phyloP scores from a whole-genome alignment of 2,797 vertebrate genomes.

The Sebastes cheni region DNA sequence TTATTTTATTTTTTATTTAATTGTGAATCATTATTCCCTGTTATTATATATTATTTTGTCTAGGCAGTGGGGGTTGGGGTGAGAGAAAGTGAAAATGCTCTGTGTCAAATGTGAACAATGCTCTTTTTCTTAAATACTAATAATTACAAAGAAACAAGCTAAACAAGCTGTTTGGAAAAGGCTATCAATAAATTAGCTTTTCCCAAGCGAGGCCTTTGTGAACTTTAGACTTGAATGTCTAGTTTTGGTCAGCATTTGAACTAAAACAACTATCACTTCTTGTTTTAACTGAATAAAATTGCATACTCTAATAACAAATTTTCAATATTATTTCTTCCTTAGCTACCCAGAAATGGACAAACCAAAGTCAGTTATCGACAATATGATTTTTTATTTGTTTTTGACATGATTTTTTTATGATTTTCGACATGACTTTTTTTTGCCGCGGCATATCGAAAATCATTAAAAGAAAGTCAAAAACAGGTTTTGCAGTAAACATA shows the following conservation, averaged over 20 bases:
- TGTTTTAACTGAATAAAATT: not conserved
- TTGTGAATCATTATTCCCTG: too few species aligned
- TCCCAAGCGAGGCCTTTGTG: not conserved
- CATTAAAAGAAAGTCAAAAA: not conserved
- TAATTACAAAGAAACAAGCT: not conserved
- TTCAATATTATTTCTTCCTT: not conserved
- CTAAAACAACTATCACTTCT: not conserved
- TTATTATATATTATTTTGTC: too few species aligned
- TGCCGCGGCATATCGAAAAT: too few species aligned
- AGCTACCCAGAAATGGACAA: not conserved
- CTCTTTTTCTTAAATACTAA: too few species aligned
- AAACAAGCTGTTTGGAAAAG: not conserved
- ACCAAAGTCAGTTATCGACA: too few species aligned
- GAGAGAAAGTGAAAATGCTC: too few species aligned
- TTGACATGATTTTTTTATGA: too few species aligned
- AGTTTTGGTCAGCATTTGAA: not conserved
- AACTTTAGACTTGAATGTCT: not conserved
- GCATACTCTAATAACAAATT: not conserved
- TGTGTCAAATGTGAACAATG: too few species aligned
- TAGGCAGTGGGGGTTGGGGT: too few species aligned
- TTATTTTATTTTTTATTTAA: too few species aligned
- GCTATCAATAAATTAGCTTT: not conserved
- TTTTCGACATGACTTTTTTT: too few species aligned
- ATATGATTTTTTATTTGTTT: too few species aligned
- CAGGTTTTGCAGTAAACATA: conserved; percentile 35